These are phyloP conservation scores for Lagorchestes hirsutus DNA, from an alignment of 2,797 vertebrate genomes.

Conservation along the genomic window DNA sequence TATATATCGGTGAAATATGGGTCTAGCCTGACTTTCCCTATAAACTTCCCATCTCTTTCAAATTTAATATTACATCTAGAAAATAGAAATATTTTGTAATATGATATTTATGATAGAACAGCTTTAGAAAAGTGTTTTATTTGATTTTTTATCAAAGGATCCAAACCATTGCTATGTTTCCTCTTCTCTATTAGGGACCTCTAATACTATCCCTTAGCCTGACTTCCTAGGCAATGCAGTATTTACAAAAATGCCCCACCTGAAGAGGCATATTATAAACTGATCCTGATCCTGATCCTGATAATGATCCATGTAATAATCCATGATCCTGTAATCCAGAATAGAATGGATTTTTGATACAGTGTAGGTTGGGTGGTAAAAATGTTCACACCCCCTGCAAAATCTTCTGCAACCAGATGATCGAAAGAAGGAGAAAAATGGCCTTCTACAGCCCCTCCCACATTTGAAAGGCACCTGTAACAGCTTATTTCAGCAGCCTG, in stretches of 20 bases:
- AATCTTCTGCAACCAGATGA: neutral
- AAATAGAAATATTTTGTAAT: neutral
- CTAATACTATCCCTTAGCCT: neutral
- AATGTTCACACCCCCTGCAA: neutral
- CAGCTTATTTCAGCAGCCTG: neutral
- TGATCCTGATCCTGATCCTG: neutral
- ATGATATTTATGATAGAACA: neutral
- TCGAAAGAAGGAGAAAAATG: neutral
- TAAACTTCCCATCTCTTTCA: neutral
- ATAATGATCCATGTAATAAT: no score
- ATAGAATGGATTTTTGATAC: neutral
- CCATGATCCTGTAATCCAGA: neutral
- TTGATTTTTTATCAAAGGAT: conserved; percentile 10
- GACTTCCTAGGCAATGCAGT: neutral
- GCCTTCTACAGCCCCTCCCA: neutral
- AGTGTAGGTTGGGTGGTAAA: neutral
- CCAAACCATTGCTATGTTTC: neutral
- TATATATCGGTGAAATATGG: neutral
- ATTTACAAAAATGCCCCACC: neutral
- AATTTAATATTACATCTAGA: neutral
- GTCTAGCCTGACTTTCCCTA: neutral
- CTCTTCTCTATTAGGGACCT: neutral
- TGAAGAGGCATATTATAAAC: neutral
- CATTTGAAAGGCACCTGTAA: neutral
- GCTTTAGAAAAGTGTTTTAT: neutral